Base-by-base conservation (phyloP, 2,797 vertebrate species). In the Danio choprae region DNA sequence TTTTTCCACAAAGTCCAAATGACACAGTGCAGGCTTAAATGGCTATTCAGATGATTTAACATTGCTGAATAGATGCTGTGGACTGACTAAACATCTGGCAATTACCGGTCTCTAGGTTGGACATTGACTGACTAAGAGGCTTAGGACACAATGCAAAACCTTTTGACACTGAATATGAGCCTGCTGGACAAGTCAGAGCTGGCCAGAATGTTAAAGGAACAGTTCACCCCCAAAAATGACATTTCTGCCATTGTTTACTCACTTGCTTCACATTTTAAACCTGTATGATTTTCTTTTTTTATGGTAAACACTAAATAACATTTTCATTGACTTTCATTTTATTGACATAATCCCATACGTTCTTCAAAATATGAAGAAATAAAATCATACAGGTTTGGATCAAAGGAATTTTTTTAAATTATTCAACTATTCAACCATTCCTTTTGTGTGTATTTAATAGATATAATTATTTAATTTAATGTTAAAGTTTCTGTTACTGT, bases 41-140 rank as follows among this genome's bases (percentile, higher is more conserved):
- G 11, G 15, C 22, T 58, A 77, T 71, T 18, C 29, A 18, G 43
- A 50, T 81, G 46, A 84, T 74, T 68, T 3, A 69, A 60, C 8
- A 12, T 68, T 29, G 5, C 12, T 50, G 20, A 50, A 38, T 46
- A 59, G 40, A 50, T 44, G 29, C 58, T 64, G 43, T 36, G 60
- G 13, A 38, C 1, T 79, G 46, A 38, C 40, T 58, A 29, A 77
- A 64, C 74, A 72, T 60, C 6, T 46, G 73, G 53, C 22, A 36
- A 56, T 55, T 62, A 44, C 58, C 65, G 16, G 36, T 41, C 50
- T 74, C 38, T 46, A n/a, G 40, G 56, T 55, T 68, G 41, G 58
- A 74, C 15, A 50, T 50, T 38, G 29, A 36, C 53, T 81, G 64
- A 81, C 15, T 70, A 81, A 81, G 13, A 46, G 46, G 41, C 51